A percentile compares a stretch with the other conserved stretches of the same genome.
These are phyloP conservation scores for Bombus sylvicola DNA, from an alignment of 1,140 invertebrate genomes.

Conservation along the genomic window DNA sequence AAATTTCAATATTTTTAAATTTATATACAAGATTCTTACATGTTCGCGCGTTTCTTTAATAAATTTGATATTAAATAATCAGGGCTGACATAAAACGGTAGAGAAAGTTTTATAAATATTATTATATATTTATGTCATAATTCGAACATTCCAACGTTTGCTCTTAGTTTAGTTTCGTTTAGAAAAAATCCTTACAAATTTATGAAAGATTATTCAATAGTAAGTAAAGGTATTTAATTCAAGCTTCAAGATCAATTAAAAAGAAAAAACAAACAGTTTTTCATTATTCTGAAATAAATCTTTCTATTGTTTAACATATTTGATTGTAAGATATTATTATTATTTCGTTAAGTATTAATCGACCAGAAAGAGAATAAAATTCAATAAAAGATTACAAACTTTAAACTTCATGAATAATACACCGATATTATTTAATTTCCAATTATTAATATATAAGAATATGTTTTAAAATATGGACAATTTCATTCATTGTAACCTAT, in stretches of 20 bases:
- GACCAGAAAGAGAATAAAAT: background rate
- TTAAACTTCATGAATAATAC: no score
- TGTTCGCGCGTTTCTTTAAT: background rate
- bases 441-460: no score
- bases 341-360: background rate
- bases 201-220: background rate
- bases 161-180: background rate
- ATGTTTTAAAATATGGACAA: no score
- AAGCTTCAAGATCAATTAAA: background rate
- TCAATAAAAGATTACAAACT: background rate
- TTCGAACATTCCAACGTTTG: no score
- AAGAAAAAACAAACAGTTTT: background rate
- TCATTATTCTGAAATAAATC: background rate
- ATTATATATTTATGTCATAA: no score
- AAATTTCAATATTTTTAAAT: background rate
- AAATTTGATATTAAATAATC: background rate
- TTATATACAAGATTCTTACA: no score
- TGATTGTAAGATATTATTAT: background rate
- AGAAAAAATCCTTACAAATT: background rate
- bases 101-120: no score
- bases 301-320: background rate
- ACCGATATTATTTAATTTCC: no score
- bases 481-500: no score
- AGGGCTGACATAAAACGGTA: background rate
- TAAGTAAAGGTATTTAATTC: background rate